phyloP scores from a whole-genome alignment of 2,113 vertebrate genomes.

The Eulacestoma nigropectus region DNA sequence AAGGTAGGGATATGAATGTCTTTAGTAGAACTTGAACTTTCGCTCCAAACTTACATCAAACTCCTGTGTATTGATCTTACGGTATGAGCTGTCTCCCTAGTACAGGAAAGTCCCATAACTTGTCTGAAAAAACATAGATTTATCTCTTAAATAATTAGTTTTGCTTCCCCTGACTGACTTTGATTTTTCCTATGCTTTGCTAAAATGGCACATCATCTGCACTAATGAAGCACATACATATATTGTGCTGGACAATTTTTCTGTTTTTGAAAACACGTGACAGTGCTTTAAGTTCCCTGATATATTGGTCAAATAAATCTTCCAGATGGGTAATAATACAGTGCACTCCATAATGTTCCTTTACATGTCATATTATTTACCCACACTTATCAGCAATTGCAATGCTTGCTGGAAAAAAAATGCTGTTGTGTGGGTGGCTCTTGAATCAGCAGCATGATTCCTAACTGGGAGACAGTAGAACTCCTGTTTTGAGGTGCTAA shows the following conservation, averaged over 20 bases:
- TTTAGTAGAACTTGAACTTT: slow-evolving; percentile 5
- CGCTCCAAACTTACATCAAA: background rate
- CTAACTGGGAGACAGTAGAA: background rate
- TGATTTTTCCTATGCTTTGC: background rate
- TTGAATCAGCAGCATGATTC: background rate
- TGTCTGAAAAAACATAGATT: background rate
- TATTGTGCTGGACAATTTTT: background rate
- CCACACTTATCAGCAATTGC: background rate
- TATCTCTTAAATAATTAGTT: slow-evolving; percentile 30
- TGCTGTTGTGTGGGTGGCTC: background rate
- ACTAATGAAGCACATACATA: background rate
- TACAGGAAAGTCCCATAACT: background rate
- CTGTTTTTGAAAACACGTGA: background rate
- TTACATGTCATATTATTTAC: slow-evolving; percentile 13
- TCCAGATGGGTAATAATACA: slow-evolving; percentile 15
- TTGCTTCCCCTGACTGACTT: background rate
- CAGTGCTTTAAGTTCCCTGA: background rate
- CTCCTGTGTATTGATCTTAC: background rate
- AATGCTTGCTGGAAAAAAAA: background rate
- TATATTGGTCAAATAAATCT: slow-evolving; percentile 39
- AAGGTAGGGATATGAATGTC: background rate
- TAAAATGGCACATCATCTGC: background rate
- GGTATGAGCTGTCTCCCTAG: background rate
- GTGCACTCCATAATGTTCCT: background rate
- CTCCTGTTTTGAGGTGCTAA: background rate